Evolutionary conservation across 2,888 invertebrate species (phyloP), one percentile per base, ranked within the genome.

Genomic region (Linyphia triangularis): DNA sequence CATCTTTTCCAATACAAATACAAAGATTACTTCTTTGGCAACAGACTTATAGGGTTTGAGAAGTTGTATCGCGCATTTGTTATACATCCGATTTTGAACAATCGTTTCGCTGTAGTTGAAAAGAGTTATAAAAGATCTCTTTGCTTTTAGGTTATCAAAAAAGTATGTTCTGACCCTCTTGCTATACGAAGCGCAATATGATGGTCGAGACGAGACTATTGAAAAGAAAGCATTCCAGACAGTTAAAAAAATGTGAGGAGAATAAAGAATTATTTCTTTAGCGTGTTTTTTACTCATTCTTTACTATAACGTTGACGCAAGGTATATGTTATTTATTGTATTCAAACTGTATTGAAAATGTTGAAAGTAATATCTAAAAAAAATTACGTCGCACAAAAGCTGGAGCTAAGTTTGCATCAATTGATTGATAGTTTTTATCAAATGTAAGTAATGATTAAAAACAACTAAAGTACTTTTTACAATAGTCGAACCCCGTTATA

Each of bases 131-230:
- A 85, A 77, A 77, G 28, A 37, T 9, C 51, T 30, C 28, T 10
- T 61, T 63, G 22, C 69, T 77, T 77, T 78, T 67, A 67, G 19
- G n/a, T 30, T 22, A 69, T n/a, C 9, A 40, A 70, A 28, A 69
- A 75, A 67, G 37, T 28, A 78, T 40, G 59, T 24, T 28, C 22
- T 79, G 85, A 85, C 79, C 85, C 65, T 70, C 85, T 85, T 85
- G 85, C 65, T 63, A 70, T 28, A 24, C 79, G 72, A 78, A 67
- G 85, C 85, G 85, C 37, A 69, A 37, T 69, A 69, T 13, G 59
- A 19, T 77, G 75, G 30, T 57, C 85, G 85, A 72, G 79, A 79
- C 59, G 43, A 33, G 40, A 43, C 33, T 61, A 70, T 85, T 79
- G 10, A 65, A 63, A 26, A 37, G 65, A 83, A 83, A 83, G 63